phyloP scores from a whole-genome alignment of 2,797 vertebrate species.

The Leucoraja ocellata region DNA sequence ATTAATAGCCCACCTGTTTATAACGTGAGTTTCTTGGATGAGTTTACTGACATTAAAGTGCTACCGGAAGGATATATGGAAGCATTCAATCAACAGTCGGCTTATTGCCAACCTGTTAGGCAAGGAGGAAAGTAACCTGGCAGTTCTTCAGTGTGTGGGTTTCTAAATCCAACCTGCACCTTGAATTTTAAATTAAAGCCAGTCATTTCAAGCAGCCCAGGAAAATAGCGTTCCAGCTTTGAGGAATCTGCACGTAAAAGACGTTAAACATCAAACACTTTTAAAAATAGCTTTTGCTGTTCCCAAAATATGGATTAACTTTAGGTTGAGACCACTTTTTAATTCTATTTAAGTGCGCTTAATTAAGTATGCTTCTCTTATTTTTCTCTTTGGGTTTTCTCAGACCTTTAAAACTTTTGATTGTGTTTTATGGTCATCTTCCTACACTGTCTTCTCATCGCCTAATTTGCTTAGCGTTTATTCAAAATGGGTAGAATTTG shows the following conservation, averaged over 20 bases:
- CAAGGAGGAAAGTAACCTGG: constrained; percentile 37
- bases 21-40: constrained; percentile 39
- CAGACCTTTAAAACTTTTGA: background rate
- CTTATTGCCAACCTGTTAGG: constrained; percentile 35
- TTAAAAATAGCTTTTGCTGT: background rate
- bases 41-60: constrained; percentile 37
- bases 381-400: background rate
- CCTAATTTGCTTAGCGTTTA: no score
- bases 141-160: constrained; percentile 20
- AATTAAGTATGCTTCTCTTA: background rate
- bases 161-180: background rate
- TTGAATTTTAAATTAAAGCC: constrained; percentile 36
- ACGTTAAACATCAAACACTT: background rate
- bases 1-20: constrained; percentile 45
- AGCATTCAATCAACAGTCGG: constrained; percentile 40
- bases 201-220: constrained; percentile 33
- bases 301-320: constrained; percentile 10
- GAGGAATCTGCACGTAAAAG: background rate
- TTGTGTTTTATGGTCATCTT: background rate
- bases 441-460: no score
- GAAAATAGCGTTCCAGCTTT: background rate
- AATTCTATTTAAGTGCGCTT: background rate
- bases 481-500: no score
- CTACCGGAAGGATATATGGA: constrained; percentile 40
- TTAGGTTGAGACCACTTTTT: background rate